These are phyloP conservation scores for Drepanosiphum platanoidis DNA, from an alignment of 2,888 invertebrate genomes.

Conservation along the genomic window DNA sequence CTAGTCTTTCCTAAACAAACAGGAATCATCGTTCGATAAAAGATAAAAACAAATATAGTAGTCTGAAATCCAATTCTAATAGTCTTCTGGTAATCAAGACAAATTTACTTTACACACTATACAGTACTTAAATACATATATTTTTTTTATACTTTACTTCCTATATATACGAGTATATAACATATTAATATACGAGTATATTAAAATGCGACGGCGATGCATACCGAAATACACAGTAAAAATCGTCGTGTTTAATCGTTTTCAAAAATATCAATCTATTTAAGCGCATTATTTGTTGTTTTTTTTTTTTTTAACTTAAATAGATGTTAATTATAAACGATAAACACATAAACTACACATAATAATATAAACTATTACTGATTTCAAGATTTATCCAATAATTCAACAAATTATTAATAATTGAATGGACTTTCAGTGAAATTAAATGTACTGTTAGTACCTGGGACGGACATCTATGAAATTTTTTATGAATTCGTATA, in stretches of 20 bases:
- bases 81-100: constrained; percentile 7
- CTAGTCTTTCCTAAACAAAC: neutral
- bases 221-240: neutral
- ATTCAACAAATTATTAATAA: neutral
- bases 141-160: no score
- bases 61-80: neutral
- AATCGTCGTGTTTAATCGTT: neutral
- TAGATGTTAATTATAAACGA: neutral
- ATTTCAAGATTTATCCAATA: neutral
- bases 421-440: no score
- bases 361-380: neutral
- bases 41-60: neutral
- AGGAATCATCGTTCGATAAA: neutral
- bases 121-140: neutral
- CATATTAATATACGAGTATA: neutral
- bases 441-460: no score
- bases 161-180: neutral
- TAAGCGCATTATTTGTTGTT: no score
- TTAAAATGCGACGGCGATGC: neutral
- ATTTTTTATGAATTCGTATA: no score
- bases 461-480: no score
- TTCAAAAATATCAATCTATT: neutral
- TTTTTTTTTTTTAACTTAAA: no score
- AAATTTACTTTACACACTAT: neutral
- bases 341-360: neutral